phyloP scores from a whole-genome alignment of 2,797 vertebrate genomes.

The Muraenolepis orangiensis region DNA sequence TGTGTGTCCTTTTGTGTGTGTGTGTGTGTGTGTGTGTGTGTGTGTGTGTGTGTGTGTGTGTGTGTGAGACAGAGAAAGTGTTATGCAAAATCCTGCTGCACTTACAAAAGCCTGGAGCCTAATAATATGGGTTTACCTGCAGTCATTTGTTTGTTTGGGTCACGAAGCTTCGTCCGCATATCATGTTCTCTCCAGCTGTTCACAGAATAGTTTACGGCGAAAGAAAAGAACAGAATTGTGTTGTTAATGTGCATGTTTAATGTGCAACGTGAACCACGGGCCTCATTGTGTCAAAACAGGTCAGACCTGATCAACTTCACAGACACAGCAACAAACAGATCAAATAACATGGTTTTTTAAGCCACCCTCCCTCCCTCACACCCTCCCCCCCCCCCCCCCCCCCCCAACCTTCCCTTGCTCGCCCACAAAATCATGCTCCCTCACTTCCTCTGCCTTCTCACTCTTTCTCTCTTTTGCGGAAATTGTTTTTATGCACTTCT shows the following conservation, averaged over 20 bases:
- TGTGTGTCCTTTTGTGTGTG: too few relatives aligned
- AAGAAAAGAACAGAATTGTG: background rate
- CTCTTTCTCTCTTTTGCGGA: too few relatives aligned
- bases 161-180: background rate
- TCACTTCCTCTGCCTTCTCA: background rate
- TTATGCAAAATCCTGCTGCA: too few relatives aligned
- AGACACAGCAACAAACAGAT: background rate
- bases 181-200: background rate
- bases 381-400: background rate
- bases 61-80: too few relatives aligned
- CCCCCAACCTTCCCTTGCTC: background rate
- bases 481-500: background rate
- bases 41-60: too few relatives aligned
- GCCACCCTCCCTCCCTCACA: background rate
- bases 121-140: too few relatives aligned
- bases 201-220: background rate
- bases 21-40: too few relatives aligned
- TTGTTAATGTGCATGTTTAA: background rate
- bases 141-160: background rate
- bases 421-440: background rate
- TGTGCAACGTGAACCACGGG: background rate
- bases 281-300: background rate
- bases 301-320: background rate
- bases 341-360: background rate
- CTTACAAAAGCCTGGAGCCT: background rate